Evolutionary conservation across 2,113 vertebrate species (phyloP), one percentile per base, ranked within the genome.

Genomic region (Stomatorhinus ivindoensis): DNA sequence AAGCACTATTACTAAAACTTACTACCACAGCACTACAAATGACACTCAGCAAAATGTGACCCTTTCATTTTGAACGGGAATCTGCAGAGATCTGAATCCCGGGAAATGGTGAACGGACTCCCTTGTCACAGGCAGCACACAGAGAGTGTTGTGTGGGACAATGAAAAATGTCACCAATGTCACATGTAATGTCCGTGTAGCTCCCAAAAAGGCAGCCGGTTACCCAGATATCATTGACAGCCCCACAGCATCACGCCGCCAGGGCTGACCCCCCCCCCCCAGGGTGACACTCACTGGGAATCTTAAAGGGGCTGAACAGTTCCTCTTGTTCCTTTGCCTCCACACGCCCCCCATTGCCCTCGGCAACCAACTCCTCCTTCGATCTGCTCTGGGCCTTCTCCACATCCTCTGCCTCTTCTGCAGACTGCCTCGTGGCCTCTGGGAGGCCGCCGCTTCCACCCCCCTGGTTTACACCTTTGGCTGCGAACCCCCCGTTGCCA

Each of bases 261-360:
- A 87, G 10, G 48, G 11, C 2, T 87, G 47, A 51, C 48, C 27
- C 24, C 48, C 50, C 53, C 31, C 48, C 44, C 44, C 31, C 27
- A 87, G 50, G 27, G 35, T 15, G 58, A 13, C 10, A 69, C 93
- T 91, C 87, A 95, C 96, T 93, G 92, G 96, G 96, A 44, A 96
- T 8, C 51, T 89, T 15, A 17, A 96, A 94, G 0, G 96, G 96
- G 88, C 91, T 91, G 87, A 96, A 95, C 46, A 92, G 82, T 44
- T 17, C 0, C 4, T 90, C 89, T n/a, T 93, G 92, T 44, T 94
- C 92, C 39, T 91, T 91, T 69, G 93, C 94, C 1, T 94, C 91
- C 19, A 50, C 50, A n/a, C 94, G 93, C 8, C 93, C 89, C 31
- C 91, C 47, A 17, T 93, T 90, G n/a, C 88, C 92, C 27, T 58